A percentile compares a stretch with the other conserved stretches of the same genome.
These are phyloP conservation scores for Polyommatus iphigenia DNA, from an alignment of 2,888 invertebrate species.

Conservation along the genomic window DNA sequence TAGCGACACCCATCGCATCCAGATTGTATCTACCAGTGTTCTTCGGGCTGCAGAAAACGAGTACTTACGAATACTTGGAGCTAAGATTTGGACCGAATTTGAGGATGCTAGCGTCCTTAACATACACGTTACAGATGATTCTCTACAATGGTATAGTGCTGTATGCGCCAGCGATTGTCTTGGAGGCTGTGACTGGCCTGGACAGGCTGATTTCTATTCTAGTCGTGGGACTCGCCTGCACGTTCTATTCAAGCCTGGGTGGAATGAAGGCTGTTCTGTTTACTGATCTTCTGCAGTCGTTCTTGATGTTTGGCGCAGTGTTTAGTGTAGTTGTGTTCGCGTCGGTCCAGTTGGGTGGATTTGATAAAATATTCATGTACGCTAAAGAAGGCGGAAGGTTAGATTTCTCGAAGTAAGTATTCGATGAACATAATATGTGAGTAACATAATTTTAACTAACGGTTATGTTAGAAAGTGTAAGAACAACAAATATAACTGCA, in stretches of 20 bases:
- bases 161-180: constrained; percentile 94
- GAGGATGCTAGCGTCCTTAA: constrained; percentile 88
- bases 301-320: constrained; percentile 92
- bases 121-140: constrained; percentile 94
- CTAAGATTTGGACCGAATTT: constrained; percentile 89
- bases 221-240: constrained; percentile 87
- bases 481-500: too few species aligned
- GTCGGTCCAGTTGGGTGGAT: constrained; percentile 84
- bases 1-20: constrained; percentile 89
- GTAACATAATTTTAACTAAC: too few species aligned
- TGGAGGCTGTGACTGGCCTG: constrained; percentile 92
- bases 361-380: constrained; percentile 85
- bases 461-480: too few species aligned
- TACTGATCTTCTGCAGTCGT: constrained; percentile 91
- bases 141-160: constrained; percentile 95
- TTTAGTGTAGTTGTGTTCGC: constrained; percentile 89
- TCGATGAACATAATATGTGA: too few species aligned
- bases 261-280: constrained; percentile 95
- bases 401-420: constrained; percentile 83
- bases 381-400: constrained; percentile 86
- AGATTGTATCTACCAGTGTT: constrained; percentile 92
- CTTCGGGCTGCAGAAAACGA: constrained; percentile 89
- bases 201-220: constrained; percentile 86
- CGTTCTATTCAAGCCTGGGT: constrained; percentile 92
- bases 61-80: constrained; percentile 96